A percentile compares a stretch with the other conserved stretches of the same genome.
These are phyloP conservation scores for Pocillopora damicornis DNA, from an alignment of 64 coral and sea anemone genomes.

Conservation along the genomic window DNA sequence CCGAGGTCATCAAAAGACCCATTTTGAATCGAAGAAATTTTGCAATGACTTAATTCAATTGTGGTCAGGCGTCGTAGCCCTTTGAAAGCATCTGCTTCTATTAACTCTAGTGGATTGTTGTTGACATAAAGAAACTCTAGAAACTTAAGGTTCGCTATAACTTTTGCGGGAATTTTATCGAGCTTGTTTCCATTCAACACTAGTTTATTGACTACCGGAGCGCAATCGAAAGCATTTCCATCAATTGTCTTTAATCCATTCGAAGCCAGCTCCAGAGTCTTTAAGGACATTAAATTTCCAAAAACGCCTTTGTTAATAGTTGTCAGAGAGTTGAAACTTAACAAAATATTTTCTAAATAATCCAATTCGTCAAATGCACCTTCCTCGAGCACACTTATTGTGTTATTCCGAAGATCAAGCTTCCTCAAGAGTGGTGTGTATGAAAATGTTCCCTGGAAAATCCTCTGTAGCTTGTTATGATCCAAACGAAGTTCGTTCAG, in stretches of 20 bases:
- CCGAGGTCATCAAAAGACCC: conserved; percentile 23
- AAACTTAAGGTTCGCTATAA: conserved; percentile 15
- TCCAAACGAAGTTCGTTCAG: conserved; percentile 5
- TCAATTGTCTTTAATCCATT: conserved; percentile 32
- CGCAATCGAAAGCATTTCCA: conserved; percentile 22
- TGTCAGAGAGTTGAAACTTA: conserved; percentile 1
- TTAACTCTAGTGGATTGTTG: conserved; percentile 10
- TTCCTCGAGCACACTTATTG: conserved; percentile 12
- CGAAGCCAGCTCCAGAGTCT: conserved; percentile 17
- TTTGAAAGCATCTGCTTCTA: conserved; percentile 20
- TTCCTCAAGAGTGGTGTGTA: not conserved
- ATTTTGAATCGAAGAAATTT: conserved; percentile 26
- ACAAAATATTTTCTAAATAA: not conserved
- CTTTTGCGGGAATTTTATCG: not conserved
- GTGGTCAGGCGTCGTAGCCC: not conserved
- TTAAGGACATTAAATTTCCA: conserved; percentile 58
- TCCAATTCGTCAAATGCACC: conserved; percentile 43
- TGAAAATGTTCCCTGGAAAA: conserved; percentile 5
- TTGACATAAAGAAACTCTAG: conserved; percentile 44
- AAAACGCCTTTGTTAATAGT: conserved; percentile 10
- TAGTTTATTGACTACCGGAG: conserved; percentile 20
- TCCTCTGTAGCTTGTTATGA: conserved; percentile 13
- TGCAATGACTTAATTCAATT: conserved; percentile 17
- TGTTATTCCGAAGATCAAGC: conserved; percentile 31
- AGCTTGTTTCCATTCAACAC: conserved; percentile 22